Evolutionary conservation across 2,797 vertebrate species (phyloP).

Genomic region (Melanitta fusca): DNA sequence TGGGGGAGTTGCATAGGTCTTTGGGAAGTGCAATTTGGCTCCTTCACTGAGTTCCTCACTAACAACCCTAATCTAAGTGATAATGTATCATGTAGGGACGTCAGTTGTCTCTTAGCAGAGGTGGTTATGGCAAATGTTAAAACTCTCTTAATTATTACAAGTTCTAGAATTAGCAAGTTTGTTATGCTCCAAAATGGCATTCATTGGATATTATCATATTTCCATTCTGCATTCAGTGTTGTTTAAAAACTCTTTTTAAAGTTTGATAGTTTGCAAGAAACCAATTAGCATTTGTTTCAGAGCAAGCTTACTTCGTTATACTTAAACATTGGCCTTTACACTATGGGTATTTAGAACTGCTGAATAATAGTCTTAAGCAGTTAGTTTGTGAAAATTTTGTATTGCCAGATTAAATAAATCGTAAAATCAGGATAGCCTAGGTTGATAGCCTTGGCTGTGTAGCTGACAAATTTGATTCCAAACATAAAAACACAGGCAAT

Average conservation of each 20-base stretch:
- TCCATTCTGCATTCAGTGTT: not conserved
- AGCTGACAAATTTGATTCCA: constrained; percentile 6
- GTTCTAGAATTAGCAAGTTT: not conserved
- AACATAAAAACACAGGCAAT: not conserved
- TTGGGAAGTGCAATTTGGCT: not conserved
- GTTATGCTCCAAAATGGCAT: not conserved
- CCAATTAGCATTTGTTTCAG: constrained; percentile 41
- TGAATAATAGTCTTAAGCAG: not conserved
- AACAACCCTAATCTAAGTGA: not conserved
- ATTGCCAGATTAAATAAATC: constrained; percentile 21
- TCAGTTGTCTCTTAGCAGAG: not conserved
- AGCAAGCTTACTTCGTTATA: not conserved
- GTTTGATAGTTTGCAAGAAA: not conserved
- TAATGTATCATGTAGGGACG: not conserved
- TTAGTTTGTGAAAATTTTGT: constrained; percentile 1
- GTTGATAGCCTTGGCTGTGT: not conserved
- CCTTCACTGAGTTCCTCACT: not conserved
- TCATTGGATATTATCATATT: not conserved
- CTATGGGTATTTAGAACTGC: not conserved
- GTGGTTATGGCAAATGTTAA: not conserved
- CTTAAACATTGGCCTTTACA: constrained; percentile 44
- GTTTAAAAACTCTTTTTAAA: constrained; percentile 13
- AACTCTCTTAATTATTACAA: not conserved
- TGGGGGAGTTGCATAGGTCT: fast-evolving
- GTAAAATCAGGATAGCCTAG: not conserved